Evolutionary conservation across 1,140 invertebrate genomes (phyloP).

Genomic region (Camponotus pennsylvanicus): DNA sequence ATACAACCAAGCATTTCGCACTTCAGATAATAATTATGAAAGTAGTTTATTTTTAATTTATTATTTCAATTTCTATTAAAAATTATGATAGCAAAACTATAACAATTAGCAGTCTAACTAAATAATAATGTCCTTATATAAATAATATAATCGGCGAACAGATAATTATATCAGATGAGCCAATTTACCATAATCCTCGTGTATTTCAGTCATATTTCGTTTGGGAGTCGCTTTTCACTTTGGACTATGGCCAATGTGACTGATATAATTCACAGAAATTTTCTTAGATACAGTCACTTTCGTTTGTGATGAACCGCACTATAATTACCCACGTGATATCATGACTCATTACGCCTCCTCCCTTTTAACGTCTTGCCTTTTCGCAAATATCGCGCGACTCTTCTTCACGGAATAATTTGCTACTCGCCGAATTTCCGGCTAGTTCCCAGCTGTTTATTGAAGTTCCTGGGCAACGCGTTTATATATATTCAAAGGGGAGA

Average conservation of each 20-base stretch:
- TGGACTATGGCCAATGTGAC: conserved; percentile 80
- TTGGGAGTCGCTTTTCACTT: conserved; percentile 75
- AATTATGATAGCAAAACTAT: background rate
- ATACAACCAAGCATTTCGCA: background rate
- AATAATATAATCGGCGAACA: conserved; percentile 52
- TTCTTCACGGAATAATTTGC: conserved; percentile 36
- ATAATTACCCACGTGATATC: conserved; percentile 76
- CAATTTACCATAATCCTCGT: conserved; percentile 72
- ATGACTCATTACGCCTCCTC: conserved; percentile 76
- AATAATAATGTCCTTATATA: conserved; percentile 63
- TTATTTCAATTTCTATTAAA: background rate
- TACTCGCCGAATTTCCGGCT: conserved; percentile 62
- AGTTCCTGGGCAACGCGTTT: conserved; percentile 13
- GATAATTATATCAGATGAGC: conserved; percentile 80
- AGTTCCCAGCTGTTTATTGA: conserved; percentile 66
- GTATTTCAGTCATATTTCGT: conserved; percentile 78
- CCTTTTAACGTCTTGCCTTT: conserved; percentile 22
- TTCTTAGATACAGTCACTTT: conserved; percentile 73
- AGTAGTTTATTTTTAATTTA: background rate
- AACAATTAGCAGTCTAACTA: conserved; percentile 44
- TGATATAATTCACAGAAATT: conserved; percentile 82
- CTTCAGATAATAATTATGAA: background rate
- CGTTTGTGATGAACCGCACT: conserved; percentile 72
- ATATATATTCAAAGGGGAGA: conserved; percentile 63
- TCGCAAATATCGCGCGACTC: background rate